These are phyloP conservation scores for Copidosoma floridanum DNA, from an alignment of 1,140 invertebrate species.

Conservation along the genomic window DNA sequence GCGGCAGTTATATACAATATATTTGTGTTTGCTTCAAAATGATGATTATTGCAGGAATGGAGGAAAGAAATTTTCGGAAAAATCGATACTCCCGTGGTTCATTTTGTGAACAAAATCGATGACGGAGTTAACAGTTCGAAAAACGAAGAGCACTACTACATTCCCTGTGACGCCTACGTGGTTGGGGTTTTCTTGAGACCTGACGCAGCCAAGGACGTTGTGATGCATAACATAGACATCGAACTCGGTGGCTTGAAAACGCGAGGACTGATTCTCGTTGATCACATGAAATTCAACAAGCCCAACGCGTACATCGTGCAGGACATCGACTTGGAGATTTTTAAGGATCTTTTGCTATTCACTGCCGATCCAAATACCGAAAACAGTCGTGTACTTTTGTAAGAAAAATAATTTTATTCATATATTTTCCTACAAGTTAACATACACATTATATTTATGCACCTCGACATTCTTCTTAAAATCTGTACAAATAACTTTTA, in stretches of 20 bases:
- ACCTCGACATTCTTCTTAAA: too few species aligned
- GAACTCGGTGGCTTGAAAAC: conserved; percentile 60
- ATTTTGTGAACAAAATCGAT: conserved; percentile 60
- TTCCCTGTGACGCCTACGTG: conserved; percentile 61
- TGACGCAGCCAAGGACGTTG: conserved; percentile 34
- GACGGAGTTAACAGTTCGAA: conserved; percentile 40
- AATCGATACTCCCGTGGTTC: conserved; percentile 49
- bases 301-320: conserved; percentile 60
- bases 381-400: conserved; percentile 17
- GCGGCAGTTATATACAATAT: too few species aligned
- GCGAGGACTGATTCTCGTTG: conserved; percentile 63
- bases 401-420: conserved; percentile 13
- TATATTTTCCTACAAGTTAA: too few species aligned
- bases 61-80: conserved; percentile 53
- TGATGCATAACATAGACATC: conserved; percentile 56
- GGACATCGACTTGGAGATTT: conserved; percentile 54
- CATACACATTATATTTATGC: too few species aligned
- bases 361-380: conserved; percentile 38
- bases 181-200: conserved; percentile 57
- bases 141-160: conserved; percentile 48
- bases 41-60: conserved; percentile 58
- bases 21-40: neutral
- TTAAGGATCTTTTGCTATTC: conserved; percentile 52
- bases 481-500: too few species aligned
- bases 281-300: conserved; percentile 55